phyloP scores from a whole-genome alignment of 2,797 vertebrate species.

The Onychomys torridus region DNA sequence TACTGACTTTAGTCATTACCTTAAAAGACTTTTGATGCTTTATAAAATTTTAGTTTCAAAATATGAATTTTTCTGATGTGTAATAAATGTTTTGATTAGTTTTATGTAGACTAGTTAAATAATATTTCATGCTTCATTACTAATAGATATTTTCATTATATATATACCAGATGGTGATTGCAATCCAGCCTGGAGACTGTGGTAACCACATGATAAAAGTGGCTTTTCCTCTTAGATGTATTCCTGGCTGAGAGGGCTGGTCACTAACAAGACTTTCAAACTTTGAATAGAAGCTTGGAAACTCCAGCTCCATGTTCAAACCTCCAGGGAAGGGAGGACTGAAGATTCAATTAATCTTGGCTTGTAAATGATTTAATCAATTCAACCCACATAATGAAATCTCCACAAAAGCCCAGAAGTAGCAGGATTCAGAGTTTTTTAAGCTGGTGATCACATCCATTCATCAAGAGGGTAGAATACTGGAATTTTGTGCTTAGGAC shows the following conservation, averaged over 20 bases:
- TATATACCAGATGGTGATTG: background rate
- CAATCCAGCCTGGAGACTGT: background rate
- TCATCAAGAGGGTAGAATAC: background rate
- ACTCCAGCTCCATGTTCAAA: background rate
- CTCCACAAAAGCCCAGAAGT: background rate
- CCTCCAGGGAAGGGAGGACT: background rate
- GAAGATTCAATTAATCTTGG: background rate
- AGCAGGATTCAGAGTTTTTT: background rate
- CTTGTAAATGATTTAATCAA: background rate
- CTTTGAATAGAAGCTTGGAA: background rate
- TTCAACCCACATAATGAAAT: background rate
- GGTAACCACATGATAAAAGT: constrained; percentile 12
- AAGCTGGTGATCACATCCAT: background rate
- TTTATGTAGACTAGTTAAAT: constrained; percentile 42
- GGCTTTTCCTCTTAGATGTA: background rate
- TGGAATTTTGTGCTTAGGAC: background rate
- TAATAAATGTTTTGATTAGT: background rate
- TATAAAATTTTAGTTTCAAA: constrained; percentile 38
- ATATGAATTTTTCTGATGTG: constrained; percentile 1
- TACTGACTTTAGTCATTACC: background rate
- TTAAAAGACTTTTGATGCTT: constrained; percentile 36
- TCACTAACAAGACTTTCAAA: background rate
- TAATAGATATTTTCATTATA: background rate
- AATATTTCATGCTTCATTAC: constrained; percentile 23
- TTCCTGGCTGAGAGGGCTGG: background rate